Percentiles rank a stretch among this genome's conserved stretches.
Conservation (phyloP, 2,113 vertebrate genomes). For the Stigmatopora argus region DNA sequence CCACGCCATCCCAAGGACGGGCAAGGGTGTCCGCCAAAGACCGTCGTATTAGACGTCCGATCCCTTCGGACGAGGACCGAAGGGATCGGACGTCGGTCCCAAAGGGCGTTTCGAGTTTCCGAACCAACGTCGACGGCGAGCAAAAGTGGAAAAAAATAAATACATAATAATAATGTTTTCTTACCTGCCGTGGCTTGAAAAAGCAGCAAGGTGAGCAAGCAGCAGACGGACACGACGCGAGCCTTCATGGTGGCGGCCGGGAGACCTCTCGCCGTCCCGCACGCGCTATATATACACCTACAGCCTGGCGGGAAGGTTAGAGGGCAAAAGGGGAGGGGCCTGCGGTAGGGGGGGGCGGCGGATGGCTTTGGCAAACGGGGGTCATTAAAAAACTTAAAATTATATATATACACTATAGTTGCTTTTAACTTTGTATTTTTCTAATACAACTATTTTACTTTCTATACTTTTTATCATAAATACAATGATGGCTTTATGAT, state of each 20-base stretch:
- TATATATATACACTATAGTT: too few species aligned
- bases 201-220: constrained; percentile 66
- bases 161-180: not conserved
- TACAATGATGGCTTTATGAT: too few species aligned
- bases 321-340: constrained; percentile 57
- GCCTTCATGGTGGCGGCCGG: constrained; percentile 78
- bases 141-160: too few species aligned
- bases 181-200: constrained; percentile 73
- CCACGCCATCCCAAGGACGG: constrained; percentile 67
- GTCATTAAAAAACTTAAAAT: too few species aligned
- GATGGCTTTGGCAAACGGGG: constrained; percentile 12
- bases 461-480: too few species aligned
- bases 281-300: constrained; percentile 70
- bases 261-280: constrained; percentile 64
- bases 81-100: not conserved
- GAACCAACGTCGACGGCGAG: too few species aligned
- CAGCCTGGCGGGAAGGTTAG: constrained; percentile 62
- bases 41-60: too few species aligned
- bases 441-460: too few species aligned
- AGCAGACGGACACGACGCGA: constrained; percentile 64
- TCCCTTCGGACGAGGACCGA: too few species aligned
- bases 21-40: constrained; percentile 74
- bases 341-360: constrained; percentile 26
- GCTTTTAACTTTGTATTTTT: too few species aligned
- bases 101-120: not conserved